Percentiles rank a stretch among this genome's conserved stretches.
These are phyloP conservation scores for Chironomus striatipennis DNA, from an alignment of 1,140 invertebrate species.

Conservation along the genomic window DNA sequence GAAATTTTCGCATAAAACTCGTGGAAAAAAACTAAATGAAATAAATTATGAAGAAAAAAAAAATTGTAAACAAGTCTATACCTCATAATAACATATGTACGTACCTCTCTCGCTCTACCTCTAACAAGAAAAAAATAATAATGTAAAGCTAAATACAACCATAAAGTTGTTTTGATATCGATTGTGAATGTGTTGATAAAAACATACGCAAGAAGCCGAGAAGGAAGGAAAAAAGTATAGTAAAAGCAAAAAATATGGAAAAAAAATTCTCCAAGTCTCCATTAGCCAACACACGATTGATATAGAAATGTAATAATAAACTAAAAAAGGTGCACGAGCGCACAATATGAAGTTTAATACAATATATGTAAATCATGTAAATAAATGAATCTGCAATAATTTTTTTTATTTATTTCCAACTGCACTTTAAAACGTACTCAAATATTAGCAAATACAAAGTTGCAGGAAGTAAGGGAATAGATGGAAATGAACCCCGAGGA, in stretches of 20 bases:
- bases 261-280: background rate
- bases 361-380: too few species aligned
- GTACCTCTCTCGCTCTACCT: background rate
- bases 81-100: background rate
- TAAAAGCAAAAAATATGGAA: background rate
- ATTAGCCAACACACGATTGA: background rate
- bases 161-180: constrained; percentile 2
- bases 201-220: background rate
- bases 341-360: too few species aligned
- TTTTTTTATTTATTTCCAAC: too few species aligned
- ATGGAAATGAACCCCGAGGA: background rate
- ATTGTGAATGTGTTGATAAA: background rate
- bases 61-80: background rate
- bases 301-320: constrained; percentile 4
- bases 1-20: too few species aligned
- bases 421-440: background rate
- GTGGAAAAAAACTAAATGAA: too few species aligned
- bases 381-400: too few species aligned
- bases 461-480: background rate
- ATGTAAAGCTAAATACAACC: background rate
- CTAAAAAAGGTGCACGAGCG: background rate
- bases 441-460: background rate
- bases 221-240: background rate
- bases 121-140: background rate
- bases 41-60: background rate